phyloP scores from a whole-genome alignment of 2,888 invertebrate genomes.

The Crematogaster levior region DNA sequence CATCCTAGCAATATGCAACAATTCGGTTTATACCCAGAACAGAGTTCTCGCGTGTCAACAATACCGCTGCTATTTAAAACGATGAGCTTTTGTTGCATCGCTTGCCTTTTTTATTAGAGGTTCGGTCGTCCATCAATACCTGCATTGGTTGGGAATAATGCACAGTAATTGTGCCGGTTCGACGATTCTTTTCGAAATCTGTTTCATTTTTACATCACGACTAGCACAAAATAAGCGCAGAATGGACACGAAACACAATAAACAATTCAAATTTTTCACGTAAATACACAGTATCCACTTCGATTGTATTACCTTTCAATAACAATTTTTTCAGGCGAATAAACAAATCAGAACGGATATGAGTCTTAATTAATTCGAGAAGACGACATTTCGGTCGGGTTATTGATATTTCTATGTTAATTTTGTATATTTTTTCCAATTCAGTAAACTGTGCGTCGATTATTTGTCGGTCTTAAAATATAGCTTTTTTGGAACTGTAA shows the following conservation, averaged over 20 bases:
- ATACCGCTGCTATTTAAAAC: conserved; percentile 32
- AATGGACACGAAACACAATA: neutral
- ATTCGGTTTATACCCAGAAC: neutral
- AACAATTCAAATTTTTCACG: neutral
- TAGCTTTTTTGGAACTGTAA: no score
- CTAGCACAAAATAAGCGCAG: neutral
- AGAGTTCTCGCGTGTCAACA: conserved; percentile 13
- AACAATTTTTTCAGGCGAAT: neutral
- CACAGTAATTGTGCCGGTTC: conserved; percentile 22
- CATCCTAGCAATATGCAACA: neutral
- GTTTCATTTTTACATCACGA: neutral
- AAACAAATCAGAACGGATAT: no score
- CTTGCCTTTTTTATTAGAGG: neutral
- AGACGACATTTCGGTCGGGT: no score
- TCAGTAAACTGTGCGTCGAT: no score
- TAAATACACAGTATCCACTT: neutral
- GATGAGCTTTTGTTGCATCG: conserved; percentile 26
- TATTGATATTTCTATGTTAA: no score
- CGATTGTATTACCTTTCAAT: neutral
- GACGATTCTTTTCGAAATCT: conserved; percentile 1
- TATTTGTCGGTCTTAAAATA: no score
- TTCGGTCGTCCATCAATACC: conserved; percentile 6
- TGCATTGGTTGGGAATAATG: neutral
- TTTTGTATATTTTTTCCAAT: no score
- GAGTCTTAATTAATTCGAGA: no score